Conservation (phyloP, 1,140 invertebrate genomes). For the Sesamia nonagrioides region DNA sequence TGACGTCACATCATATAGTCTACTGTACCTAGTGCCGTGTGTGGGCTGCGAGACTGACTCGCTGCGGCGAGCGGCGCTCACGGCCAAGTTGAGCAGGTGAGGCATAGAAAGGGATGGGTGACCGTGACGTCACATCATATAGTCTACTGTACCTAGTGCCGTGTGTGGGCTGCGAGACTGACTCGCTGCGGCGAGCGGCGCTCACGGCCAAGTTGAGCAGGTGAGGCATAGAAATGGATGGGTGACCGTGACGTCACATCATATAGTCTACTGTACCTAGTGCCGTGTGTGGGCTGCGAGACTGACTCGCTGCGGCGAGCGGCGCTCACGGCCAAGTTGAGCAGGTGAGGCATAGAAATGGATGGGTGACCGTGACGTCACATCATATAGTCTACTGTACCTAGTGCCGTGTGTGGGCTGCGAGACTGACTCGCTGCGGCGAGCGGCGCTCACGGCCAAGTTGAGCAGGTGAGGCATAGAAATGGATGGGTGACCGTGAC, state of each 20-base stretch:
- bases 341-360: constrained; percentile 81
- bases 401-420: constrained; percentile 91
- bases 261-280: constrained; percentile 90
- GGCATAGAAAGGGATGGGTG: background rate
- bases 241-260: background rate
- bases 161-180: constrained; percentile 89
- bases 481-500: background rate
- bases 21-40: constrained; percentile 92
- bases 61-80: constrained; percentile 89
- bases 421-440: constrained; percentile 89
- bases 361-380: background rate
- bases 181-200: constrained; percentile 89
- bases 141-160: constrained; percentile 92
- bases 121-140: background rate
- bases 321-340: constrained; percentile 89
- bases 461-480: constrained; percentile 87
- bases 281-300: constrained; percentile 91
- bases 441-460: constrained; percentile 89
- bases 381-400: constrained; percentile 88
- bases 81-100: constrained; percentile 89
- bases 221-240: constrained; percentile 65
- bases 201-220: constrained; percentile 89
- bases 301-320: constrained; percentile 89
- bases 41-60: constrained; percentile 90
- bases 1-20: constrained; percentile 65